phyloP scores from a whole-genome alignment of 1,140 invertebrate species.

The Apolygus lucorum region DNA sequence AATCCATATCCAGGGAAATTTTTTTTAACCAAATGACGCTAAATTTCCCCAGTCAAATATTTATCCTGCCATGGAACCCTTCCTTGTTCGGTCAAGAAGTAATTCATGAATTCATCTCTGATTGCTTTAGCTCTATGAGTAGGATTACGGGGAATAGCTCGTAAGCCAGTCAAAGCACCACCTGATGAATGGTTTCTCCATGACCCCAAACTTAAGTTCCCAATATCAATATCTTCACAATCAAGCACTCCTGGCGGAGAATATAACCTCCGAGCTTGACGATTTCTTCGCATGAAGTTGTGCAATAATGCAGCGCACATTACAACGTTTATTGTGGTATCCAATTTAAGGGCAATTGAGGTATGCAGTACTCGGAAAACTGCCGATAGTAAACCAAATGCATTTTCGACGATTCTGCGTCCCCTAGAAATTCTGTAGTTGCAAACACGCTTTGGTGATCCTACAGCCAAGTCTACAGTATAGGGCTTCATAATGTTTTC shows the following conservation, averaged over 20 bases:
- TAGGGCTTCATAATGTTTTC: slow-evolving; percentile 41
- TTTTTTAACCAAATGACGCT: too few species aligned
- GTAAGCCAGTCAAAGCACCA: slow-evolving; percentile 16
- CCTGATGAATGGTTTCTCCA: slow-evolving; percentile 27
- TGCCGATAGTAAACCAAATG: slow-evolving; percentile 43
- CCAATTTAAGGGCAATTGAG: slow-evolving; percentile 35
- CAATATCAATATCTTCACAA: slow-evolving; percentile 28
- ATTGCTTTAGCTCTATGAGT: slow-evolving; percentile 26
- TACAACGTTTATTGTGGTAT: slow-evolving; percentile 34
- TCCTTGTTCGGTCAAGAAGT: slow-evolving; percentile 27
- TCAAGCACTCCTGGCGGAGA: slow-evolving; percentile 28
- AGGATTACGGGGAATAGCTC: slow-evolving; percentile 28
- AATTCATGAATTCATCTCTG: slow-evolving; percentile 31
- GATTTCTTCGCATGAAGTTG: slow-evolving; percentile 29
- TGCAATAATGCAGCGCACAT: slow-evolving; percentile 33
- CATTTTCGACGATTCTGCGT: slow-evolving; percentile 43
- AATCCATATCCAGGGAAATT: too few species aligned
- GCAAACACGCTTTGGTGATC: slow-evolving; percentile 37
- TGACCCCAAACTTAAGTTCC: slow-evolving; percentile 28
- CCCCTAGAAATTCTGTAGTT: slow-evolving; percentile 39
- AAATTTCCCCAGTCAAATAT: too few species aligned
- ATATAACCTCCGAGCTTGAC: slow-evolving; percentile 24
- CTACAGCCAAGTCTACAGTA: slow-evolving; percentile 40
- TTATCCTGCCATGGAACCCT: slow-evolving; percentile 9
- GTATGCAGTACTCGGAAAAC: slow-evolving; percentile 40